Conservation (phyloP, 2,113 vertebrate species). For the Pardalotus punctatus region DNA sequence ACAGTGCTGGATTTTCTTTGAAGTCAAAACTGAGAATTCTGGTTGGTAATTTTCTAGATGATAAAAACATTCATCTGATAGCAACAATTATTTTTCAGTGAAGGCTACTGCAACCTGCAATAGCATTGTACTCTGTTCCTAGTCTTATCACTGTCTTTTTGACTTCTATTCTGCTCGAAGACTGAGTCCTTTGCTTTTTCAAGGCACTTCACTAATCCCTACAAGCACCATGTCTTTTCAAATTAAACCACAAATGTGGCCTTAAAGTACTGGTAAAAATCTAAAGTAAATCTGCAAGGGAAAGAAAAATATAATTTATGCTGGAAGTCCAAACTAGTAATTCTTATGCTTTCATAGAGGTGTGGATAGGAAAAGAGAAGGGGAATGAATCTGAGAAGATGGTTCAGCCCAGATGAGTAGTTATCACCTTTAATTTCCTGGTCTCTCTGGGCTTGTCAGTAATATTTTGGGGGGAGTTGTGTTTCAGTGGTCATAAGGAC, state of each 20-base stretch:
- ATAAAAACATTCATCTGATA: not conserved
- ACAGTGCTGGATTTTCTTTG: conserved; percentile 37
- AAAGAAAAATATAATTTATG: not conserved
- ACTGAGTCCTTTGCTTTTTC: not conserved
- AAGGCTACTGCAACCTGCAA: conserved; percentile 16
- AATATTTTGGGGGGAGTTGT: not conserved
- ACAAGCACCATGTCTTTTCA: not conserved
- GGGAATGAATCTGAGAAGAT: not conserved
- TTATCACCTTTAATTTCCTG: not conserved
- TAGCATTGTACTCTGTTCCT: not conserved
- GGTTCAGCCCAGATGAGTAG: not conserved
- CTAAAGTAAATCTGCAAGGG: not conserved
- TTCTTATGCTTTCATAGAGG: not conserved
- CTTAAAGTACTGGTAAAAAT: not conserved
- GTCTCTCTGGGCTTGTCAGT: not conserved
- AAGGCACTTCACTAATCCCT: not conserved
- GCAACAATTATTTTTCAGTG: conserved; percentile 32
- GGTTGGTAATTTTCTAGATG: conserved; percentile 9
- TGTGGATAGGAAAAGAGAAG: not conserved
- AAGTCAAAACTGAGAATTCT: conserved; percentile 49
- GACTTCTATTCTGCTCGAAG: not conserved
- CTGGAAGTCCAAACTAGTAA: not conserved
- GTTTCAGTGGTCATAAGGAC: not conserved
- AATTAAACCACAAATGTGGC: conserved; percentile 10
- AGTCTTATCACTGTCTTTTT: conserved; percentile 17